Evolutionary conservation across 2,797 vertebrate species (phyloP).

Genomic region (Linurgus olivaceus): DNA sequence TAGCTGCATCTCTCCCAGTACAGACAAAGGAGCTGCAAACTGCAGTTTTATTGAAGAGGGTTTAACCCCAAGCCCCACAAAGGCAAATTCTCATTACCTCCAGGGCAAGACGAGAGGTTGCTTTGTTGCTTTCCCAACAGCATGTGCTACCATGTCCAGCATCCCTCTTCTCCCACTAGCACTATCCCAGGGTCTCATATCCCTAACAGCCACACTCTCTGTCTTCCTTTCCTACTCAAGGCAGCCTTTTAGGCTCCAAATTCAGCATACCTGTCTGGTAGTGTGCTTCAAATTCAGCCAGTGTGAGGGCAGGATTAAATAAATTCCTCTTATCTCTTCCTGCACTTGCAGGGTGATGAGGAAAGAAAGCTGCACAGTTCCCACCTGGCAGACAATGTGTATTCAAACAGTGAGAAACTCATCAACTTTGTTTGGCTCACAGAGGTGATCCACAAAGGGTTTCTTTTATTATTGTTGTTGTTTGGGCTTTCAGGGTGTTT

Average conservation of each 20-base stretch:
- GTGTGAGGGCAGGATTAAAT: neutral
- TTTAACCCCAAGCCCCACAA: neutral
- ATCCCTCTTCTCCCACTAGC: neutral
- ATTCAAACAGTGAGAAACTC: neutral
- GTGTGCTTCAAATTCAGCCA: neutral
- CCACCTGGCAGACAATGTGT: neutral
- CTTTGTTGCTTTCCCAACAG: neutral
- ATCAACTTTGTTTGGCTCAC: neutral
- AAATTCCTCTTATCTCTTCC: neutral
- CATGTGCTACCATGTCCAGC: neutral
- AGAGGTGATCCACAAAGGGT: neutral
- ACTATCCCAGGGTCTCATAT: neutral
- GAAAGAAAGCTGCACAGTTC: neutral
- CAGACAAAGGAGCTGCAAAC: neutral
- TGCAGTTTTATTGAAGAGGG: neutral
- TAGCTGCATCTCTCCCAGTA: neutral
- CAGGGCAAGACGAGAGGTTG: neutral
- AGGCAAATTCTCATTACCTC: neutral
- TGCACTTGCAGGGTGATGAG: neutral
- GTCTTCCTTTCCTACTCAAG: neutral
- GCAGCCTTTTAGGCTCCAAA: neutral
- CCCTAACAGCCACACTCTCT: neutral
- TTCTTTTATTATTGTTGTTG: neutral
- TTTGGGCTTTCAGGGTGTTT: neutral
- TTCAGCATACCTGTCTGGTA: neutral